Evolutionary conservation across 2,113 vertebrate species (phyloP).

Genomic region (Bettongia penicillata): DNA sequence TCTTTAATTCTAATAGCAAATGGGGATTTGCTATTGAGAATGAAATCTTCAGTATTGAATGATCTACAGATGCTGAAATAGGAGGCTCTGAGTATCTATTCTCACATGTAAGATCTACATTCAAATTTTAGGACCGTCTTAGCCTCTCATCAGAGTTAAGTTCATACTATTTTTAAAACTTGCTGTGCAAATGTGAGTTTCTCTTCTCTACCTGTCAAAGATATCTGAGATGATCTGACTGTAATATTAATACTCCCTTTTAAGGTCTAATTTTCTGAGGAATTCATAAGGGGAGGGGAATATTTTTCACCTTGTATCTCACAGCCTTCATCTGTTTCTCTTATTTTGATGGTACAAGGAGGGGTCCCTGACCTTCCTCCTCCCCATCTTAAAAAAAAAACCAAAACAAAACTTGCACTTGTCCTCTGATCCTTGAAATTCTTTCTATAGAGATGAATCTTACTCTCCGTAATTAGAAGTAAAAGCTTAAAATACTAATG

Average conservation of each 20-base stretch:
- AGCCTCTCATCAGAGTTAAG: neutral
- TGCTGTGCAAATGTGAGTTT: neutral
- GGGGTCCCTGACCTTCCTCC: neutral
- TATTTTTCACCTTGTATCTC: neutral
- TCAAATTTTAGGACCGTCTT: neutral
- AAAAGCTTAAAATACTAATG: neutral
- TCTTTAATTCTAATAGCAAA: too few relatives aligned
- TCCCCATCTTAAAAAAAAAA: neutral
- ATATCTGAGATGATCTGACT: neutral
- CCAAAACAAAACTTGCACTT: neutral
- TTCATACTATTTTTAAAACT: neutral
- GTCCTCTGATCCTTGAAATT: neutral
- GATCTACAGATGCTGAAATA: neutral
- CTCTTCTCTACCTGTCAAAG: neutral
- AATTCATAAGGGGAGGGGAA: neutral
- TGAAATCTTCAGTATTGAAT: neutral
- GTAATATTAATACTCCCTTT: neutral
- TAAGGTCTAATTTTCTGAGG: neutral
- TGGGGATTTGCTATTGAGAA: neutral
- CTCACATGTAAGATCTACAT: neutral
- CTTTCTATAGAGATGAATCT: neutral
- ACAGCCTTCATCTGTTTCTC: neutral
- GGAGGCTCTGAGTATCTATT: neutral
- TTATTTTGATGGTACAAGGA: neutral
- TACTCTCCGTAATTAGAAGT: neutral